phyloP scores from a whole-genome alignment of 2,888 invertebrate species.

The Eristalis pertinax region DNA sequence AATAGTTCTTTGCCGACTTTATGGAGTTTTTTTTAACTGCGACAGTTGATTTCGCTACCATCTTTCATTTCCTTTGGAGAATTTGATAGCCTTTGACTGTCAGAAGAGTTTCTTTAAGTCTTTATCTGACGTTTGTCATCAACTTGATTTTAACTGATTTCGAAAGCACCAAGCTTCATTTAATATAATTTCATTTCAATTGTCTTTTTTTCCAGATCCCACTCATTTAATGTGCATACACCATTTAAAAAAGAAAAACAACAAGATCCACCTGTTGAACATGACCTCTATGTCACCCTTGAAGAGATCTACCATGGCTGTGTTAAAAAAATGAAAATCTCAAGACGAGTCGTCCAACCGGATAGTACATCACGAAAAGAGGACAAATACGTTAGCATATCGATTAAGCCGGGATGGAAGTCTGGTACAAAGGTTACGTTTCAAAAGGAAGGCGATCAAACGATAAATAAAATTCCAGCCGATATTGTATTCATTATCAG shows the following conservation, averaged over 20 bases:
- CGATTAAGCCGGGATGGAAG: constrained; percentile 99
- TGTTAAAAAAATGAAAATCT: constrained; percentile 99
- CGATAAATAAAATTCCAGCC: constrained; percentile 95
- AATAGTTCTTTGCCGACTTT: too few species aligned
- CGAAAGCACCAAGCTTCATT: too few species aligned
- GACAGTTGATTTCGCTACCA: too few species aligned
- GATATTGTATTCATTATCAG: constrained; percentile 98
- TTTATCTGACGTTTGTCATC: too few species aligned
- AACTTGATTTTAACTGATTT: too few species aligned
- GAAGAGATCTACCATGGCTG: constrained; percentile 98
- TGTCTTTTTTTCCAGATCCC: constrained; percentile 92
- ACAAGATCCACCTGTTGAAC: constrained; percentile 95
- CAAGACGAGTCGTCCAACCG: constrained; percentile 91
- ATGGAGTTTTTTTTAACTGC: too few species aligned
- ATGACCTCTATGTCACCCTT: constrained; percentile 94
- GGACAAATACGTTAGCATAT: constrained; percentile 97
- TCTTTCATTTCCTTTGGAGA: too few species aligned
- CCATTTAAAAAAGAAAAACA: constrained; percentile 89
- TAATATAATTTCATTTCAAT: neutral
- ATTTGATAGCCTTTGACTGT: too few species aligned
- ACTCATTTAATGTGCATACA: constrained; percentile 93
- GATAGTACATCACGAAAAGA: constrained; percentile 94
- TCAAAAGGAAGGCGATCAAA: constrained; percentile 98
- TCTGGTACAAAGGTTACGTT: constrained; percentile 99
- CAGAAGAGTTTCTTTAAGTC: too few species aligned